These are phyloP conservation scores for Polypterus bichir DNA, from an alignment of 2,113 vertebrate species.

Conservation along the genomic window DNA sequence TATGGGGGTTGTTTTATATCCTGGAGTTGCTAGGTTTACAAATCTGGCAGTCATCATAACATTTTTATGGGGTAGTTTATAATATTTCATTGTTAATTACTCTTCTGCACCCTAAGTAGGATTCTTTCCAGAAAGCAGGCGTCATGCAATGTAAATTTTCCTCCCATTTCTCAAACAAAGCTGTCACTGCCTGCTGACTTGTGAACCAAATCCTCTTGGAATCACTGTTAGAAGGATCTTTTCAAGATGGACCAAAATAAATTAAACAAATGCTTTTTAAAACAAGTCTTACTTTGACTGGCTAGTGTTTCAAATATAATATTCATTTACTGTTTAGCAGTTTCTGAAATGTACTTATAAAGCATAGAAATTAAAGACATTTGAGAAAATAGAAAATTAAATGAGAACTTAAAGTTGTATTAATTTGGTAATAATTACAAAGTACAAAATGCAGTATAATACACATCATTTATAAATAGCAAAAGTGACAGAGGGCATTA, in stretches of 20 bases:
- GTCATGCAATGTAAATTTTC: slow-evolving; percentile 28
- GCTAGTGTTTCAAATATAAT: no score
- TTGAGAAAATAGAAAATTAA: no score
- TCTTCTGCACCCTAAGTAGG: slow-evolving; percentile 23
- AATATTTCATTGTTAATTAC: slow-evolving; percentile 46
- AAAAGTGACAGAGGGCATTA: no score
- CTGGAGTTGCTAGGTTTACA: slow-evolving; percentile 20
- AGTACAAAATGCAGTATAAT: no score
- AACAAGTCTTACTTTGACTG: no score
- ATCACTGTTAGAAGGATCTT: slow-evolving; percentile 22
- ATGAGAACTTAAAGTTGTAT: no score
- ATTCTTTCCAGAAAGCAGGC: slow-evolving; percentile 33
- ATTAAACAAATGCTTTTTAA: no score
- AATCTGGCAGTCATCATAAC: slow-evolving; percentile 23
- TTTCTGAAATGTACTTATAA: no score
- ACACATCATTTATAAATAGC: no score
- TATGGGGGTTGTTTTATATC: background rate
- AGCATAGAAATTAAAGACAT: no score
- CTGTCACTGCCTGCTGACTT: slow-evolving; percentile 22
- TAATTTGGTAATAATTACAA: no score
- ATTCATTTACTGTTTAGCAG: no score
- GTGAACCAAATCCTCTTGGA: slow-evolving; percentile 25
- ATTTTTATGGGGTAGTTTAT: slow-evolving; percentile 36
- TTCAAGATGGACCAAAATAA: slow-evolving; percentile 6
- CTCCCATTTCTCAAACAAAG: slow-evolving; percentile 28